A percentile compares a stretch with the other conserved stretches of the same genome.
phyloP scores from a whole-genome alignment of 2,797 vertebrate species.

The Paedocypris micromegethes region DNA sequence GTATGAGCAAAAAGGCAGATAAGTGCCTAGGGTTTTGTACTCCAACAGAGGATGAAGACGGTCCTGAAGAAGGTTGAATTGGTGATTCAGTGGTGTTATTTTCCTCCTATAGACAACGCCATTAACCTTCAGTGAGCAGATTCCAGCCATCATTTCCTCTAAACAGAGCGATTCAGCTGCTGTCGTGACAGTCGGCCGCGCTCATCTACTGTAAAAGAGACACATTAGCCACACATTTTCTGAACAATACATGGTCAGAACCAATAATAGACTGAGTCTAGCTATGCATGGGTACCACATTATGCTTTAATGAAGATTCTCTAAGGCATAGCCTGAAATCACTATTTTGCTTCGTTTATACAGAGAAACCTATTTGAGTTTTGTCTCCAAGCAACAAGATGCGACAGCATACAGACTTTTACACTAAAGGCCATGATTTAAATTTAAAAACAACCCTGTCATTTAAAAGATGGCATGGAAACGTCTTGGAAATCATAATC shows the following conservation, averaged over 20 bases:
- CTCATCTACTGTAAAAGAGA: too few relatives aligned
- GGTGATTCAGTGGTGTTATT: conserved; percentile 23
- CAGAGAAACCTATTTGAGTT: not conserved
- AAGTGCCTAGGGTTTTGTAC: not conserved
- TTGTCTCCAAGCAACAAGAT: conserved; percentile 24
- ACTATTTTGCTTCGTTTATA: not conserved
- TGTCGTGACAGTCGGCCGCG: too few relatives aligned
- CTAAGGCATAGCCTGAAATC: too few relatives aligned
- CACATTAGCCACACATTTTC: too few relatives aligned
- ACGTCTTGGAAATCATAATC: too few relatives aligned
- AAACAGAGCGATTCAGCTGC: not conserved
- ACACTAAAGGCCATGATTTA: conserved; percentile 21
- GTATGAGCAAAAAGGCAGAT: conserved; percentile 4
- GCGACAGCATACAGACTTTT: conserved; percentile 18
- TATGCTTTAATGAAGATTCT: too few relatives aligned
- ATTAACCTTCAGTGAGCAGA: conserved; percentile 63
- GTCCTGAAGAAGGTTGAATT: conserved; percentile 1
- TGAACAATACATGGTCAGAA: too few relatives aligned
- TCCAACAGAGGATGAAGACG: conserved; percentile 8
- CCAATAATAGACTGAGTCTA: too few relatives aligned
- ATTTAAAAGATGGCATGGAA: not conserved
- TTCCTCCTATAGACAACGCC: conserved; percentile 47
- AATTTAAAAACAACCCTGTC: conserved; percentile 1
- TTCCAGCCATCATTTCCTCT: conserved; percentile 60
- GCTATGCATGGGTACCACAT: too few relatives aligned